Evolutionary conservation across 2,113 vertebrate species (phyloP).

Genomic region (Phoenicopterus ruber): DNA sequence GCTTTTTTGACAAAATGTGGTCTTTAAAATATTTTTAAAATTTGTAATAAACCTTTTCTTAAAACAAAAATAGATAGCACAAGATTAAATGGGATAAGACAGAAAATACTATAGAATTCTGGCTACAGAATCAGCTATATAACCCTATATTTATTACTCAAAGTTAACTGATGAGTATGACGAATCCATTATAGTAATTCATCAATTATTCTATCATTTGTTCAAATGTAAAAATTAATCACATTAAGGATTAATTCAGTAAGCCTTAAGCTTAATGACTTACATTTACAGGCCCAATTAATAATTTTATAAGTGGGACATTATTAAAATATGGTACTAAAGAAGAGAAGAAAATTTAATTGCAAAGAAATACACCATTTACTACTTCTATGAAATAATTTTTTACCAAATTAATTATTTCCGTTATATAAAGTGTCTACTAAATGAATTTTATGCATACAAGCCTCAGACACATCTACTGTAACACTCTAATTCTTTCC

Average conservation of each 20-base stretch:
- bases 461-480: background rate
- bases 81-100: background rate
- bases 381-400: background rate
- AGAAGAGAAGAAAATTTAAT: background rate
- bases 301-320: background rate
- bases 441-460: background rate
- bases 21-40: background rate
- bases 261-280: background rate
- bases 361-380: background rate
- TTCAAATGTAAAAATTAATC: slow-evolving; percentile 19
- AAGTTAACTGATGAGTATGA: background rate
- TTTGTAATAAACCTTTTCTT: background rate
- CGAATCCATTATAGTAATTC: background rate
- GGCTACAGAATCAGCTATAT: background rate
- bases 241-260: slow-evolving; percentile 3
- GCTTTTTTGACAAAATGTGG: background rate
- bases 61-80: background rate
- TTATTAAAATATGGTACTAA: background rate
- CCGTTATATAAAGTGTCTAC: background rate
- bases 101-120: background rate
- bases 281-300: background rate
- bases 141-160: background rate
- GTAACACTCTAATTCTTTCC: background rate
- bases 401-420: background rate
- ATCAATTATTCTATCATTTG: background rate